Conservation (phyloP, 2,797 vertebrate species). For the Tachyglossus aculeatus region DNA sequence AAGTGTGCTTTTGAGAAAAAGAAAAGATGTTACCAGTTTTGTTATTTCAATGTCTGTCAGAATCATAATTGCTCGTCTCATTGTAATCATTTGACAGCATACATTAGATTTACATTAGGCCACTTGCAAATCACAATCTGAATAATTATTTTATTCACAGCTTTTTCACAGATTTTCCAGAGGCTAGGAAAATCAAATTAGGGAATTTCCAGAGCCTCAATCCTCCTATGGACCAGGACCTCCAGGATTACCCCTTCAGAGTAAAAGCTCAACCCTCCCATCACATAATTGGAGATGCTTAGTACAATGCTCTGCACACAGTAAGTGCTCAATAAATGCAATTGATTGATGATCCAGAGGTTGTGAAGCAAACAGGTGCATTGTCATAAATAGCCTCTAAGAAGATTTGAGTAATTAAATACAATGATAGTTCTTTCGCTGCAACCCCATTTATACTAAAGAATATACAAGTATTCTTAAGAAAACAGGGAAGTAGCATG, state of each 20-base stretch:
- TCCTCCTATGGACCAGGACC: not conserved
- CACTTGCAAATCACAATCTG: not conserved
- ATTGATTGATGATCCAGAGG: not conserved
- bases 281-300: not conserved
- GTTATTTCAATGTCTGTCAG: not conserved
- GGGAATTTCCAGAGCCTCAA: not conserved
- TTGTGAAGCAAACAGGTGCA: not conserved
- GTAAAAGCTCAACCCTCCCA: not conserved
- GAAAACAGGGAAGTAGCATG: too few relatives aligned
- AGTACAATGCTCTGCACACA: not conserved
- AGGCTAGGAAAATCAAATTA: not conserved
- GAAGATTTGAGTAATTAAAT: too few relatives aligned
- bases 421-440: too few relatives aligned
- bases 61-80: not conserved
- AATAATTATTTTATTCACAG: not conserved
- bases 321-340: not conserved
- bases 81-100: not conserved
- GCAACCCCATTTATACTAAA: too few relatives aligned
- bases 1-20: not conserved
- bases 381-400: too few relatives aligned
- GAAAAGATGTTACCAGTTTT: not conserved
- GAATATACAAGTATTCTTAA: too few relatives aligned
- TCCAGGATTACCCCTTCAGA: not conserved
- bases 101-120: not conserved
- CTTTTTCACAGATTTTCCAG: not conserved